Evolutionary conservation across 2,888 invertebrate genomes (phyloP).

Genomic region (Helobdella robusta): DNA sequence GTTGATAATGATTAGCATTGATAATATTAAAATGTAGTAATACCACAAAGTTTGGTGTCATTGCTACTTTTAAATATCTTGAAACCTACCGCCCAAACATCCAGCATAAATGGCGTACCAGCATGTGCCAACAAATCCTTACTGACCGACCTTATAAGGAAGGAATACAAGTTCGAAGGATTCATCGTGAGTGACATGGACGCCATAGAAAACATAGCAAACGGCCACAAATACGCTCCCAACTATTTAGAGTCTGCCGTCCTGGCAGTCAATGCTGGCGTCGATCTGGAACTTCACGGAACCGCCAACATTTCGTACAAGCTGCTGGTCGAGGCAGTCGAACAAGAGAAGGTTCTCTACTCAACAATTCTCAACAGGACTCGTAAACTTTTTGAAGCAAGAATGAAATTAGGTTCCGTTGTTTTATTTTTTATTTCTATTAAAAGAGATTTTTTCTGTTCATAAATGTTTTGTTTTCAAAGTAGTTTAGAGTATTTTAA

Average conservation of each 20-base stretch:
- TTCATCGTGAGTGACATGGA: slow-evolving; percentile 44
- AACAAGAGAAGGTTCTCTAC: slow-evolving; percentile 7
- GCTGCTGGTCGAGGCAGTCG: slow-evolving; percentile 22
- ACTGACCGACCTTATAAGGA: slow-evolving; percentile 41
- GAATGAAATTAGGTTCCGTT: slow-evolving; percentile 36
- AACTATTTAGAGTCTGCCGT: slow-evolving; percentile 31
- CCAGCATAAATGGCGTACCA: slow-evolving; percentile 46
- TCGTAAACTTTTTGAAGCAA: slow-evolving; percentile 35
- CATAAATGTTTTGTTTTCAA: background rate
- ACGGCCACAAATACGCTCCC: slow-evolving; percentile 37
- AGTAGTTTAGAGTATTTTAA: background rate
- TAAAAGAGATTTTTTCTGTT: no score
- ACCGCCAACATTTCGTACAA: background rate
- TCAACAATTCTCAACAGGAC: background rate
- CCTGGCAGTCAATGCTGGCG: slow-evolving; percentile 33
- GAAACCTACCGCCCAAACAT: no score
- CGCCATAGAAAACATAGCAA: slow-evolving; percentile 41
- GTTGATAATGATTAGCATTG: no score
- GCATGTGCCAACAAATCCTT: slow-evolving; percentile 43
- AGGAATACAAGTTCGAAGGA: slow-evolving; percentile 43
- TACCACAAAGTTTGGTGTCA: no score
- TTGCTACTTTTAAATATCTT: no score
- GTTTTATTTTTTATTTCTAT: no score
- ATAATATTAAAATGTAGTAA: no score
- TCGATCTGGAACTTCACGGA: slow-evolving; percentile 32